These are phyloP conservation scores for Pseudeuparius sepicola DNA, from an alignment of 2,888 invertebrate species.

Conservation along the genomic window DNA sequence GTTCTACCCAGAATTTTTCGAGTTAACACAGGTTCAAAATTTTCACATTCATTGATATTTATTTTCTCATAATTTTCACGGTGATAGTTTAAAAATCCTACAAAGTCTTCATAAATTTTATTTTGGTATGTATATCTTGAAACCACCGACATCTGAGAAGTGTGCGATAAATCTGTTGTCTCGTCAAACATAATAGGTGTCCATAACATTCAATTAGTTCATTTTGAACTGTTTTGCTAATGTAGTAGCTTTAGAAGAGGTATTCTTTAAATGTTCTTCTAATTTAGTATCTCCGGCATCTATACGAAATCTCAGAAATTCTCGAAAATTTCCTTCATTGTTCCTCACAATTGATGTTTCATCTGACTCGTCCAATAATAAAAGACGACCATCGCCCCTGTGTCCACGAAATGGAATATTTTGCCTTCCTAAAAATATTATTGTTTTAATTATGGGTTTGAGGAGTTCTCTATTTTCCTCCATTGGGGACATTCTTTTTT, in stretches of 20 bases:
- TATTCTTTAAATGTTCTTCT: slow-evolving; percentile 4
- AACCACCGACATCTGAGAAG: slow-evolving; percentile 2
- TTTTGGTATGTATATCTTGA: slow-evolving; percentile 2
- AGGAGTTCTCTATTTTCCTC: slow-evolving; percentile 3
- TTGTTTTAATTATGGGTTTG: slow-evolving; percentile 5
- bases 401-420: slow-evolving; percentile 9
- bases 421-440: slow-evolving; percentile 9
- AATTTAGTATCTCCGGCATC: slow-evolving; percentile 8
- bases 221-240: slow-evolving; percentile 7
- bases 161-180: slow-evolving; percentile 7
- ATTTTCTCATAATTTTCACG: neutral
- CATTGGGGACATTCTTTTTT: no score
- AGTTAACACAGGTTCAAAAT: slow-evolving; percentile 2
- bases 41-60: neutral
- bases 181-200: slow-evolving; percentile 8
- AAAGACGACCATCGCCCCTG: slow-evolving; percentile 2
- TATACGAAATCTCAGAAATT: neutral
- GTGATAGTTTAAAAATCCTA: slow-evolving; percentile 7
- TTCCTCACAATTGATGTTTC: neutral
- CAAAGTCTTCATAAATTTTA: slow-evolving; percentile 3
- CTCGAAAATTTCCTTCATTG: slow-evolving; percentile 8
- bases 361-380: neutral
- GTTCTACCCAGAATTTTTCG: neutral
- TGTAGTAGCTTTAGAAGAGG: slow-evolving; percentile 7
- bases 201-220: no score